phyloP scores from a whole-genome alignment of 2,797 vertebrate genomes.

The Macropodus opercularis region DNA sequence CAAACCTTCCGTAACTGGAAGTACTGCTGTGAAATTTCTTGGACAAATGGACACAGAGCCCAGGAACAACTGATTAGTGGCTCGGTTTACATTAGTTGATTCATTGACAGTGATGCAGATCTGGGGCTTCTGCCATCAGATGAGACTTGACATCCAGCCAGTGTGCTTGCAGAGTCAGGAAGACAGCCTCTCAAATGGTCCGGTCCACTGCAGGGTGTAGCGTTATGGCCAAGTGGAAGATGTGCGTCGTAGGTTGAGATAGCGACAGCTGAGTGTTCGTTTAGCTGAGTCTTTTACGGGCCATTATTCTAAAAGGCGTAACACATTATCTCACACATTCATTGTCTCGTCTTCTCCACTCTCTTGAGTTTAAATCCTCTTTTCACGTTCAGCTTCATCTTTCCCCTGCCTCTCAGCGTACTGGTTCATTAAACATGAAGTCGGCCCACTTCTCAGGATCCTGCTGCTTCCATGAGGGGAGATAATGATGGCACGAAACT shows the following conservation, averaged over 20 bases:
- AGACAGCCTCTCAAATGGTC: neutral
- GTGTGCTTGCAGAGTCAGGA: neutral
- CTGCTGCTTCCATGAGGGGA: conserved; percentile 16
- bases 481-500: conserved; percentile 42
- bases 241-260: too few species aligned
- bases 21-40: neutral
- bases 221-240: neutral
- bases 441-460: conserved; percentile 41
- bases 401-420: neutral
- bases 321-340: neutral
- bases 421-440: conserved; percentile 28
- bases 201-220: neutral
- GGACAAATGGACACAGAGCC: neutral
- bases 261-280: too few species aligned
- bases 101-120: conserved; percentile 5
- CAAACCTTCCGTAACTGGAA: neutral
- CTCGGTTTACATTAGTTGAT: too few species aligned
- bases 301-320: neutral
- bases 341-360: neutral
- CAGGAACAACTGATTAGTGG: neutral
- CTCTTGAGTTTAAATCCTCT: neutral
- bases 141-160: neutral
- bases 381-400: neutral
- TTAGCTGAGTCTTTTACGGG: neutral
- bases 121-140: neutral